Percentiles rank a stretch among this genome's conserved stretches.
Conservation (phyloP, 2,888 invertebrate genomes). For the Macaria notata region DNA sequence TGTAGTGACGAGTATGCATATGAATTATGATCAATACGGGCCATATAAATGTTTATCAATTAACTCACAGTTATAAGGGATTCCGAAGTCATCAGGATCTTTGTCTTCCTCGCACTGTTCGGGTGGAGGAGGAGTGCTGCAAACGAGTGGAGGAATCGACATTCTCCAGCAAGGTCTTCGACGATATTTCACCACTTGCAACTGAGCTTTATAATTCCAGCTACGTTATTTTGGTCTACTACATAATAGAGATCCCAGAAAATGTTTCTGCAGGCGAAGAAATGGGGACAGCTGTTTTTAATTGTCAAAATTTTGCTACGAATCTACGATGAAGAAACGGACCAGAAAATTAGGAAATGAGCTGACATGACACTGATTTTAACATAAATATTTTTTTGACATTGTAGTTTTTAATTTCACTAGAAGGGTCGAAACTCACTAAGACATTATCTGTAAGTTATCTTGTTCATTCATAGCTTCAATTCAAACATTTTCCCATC, state of each 20-base stretch:
- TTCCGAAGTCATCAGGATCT: slow-evolving; percentile 76
- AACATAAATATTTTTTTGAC: no score
- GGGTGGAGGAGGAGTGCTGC: slow-evolving; percentile 85
- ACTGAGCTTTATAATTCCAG: slow-evolving; percentile 14
- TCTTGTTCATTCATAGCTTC: no score
- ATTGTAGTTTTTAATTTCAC: no score
- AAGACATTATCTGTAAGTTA: no score
- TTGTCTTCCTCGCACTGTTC: slow-evolving; percentile 85
- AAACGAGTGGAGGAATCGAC: slow-evolving; percentile 86
- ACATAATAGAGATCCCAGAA: slow-evolving; percentile 25
- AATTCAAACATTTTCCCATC: no score
- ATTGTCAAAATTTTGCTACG: slow-evolving; percentile 64
- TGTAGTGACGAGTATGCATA: no score
- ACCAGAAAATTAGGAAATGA: slow-evolving; percentile 12
- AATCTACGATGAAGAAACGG: slow-evolving; percentile 45
- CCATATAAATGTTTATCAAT: neutral
- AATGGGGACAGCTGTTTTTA: slow-evolving; percentile 70
- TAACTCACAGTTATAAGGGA: slow-evolving; percentile 70
- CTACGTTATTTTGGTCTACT: slow-evolving; percentile 20
- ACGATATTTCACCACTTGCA: slow-evolving; percentile 36
- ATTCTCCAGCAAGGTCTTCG: slow-evolving; percentile 55
- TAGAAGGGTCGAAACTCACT: no score
- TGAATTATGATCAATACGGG: neutral
- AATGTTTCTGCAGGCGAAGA: slow-evolving; percentile 23
- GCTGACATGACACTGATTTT: no score